Percentiles rank a stretch among this genome's conserved stretches.
phyloP scores from a whole-genome alignment of 2,797 vertebrate species.

The Eupleurogrammus muticus region DNA sequence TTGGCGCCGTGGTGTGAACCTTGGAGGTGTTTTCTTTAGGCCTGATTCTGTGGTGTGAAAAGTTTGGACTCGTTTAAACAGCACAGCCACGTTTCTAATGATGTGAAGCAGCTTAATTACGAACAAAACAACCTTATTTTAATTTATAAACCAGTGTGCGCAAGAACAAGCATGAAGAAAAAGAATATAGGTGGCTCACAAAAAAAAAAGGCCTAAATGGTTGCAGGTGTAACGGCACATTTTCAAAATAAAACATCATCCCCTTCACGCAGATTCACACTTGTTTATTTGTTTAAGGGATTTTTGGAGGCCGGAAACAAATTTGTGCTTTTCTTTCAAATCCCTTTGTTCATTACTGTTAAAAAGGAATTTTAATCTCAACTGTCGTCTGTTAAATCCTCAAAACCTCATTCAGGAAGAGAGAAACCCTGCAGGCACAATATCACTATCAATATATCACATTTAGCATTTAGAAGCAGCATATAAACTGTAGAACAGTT shows the following conservation, averaged over 20 bases:
- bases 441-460: too few species aligned
- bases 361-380: too few species aligned
- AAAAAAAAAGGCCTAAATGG: background rate
- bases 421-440: too few species aligned
- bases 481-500: too few species aligned
- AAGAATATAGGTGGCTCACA: background rate
- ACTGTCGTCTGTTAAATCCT: too few species aligned
- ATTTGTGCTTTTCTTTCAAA: too few species aligned
- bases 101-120: background rate
- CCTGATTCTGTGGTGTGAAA: background rate
- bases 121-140: background rate
- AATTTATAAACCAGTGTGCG: slow-evolving; percentile 8
- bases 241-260: too few species aligned
- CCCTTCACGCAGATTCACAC: too few species aligned
- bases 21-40: background rate
- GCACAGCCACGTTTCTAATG: background rate
- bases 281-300: too few species aligned
- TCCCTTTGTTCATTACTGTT: too few species aligned
- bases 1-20: background rate
- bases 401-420: background rate
- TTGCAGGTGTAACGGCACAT: slow-evolving; percentile 12
- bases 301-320: too few species aligned
- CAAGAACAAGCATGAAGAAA: background rate
- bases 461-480: too few species aligned
- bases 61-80: background rate